Evolutionary conservation across 2,888 invertebrate genomes (phyloP), one percentile per base, ranked within the genome.

Genomic region (Melanostoma mellinum): DNA sequence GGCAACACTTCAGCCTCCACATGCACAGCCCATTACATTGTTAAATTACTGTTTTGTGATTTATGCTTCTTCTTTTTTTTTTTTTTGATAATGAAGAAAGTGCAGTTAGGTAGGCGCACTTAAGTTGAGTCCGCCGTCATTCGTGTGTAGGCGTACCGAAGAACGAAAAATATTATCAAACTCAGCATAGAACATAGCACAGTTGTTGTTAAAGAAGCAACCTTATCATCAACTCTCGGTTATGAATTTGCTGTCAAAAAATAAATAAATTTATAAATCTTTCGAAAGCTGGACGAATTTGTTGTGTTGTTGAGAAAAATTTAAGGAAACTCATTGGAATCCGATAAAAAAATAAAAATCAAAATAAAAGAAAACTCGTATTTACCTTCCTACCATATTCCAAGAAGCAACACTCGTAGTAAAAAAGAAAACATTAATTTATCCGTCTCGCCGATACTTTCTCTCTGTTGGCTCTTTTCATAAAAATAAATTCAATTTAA

Each of bases 221-320:
- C 33, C 52, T 76, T 48, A 71, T 81, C 61, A 42, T 55, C 20
- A 40, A 32, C 53, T 44, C 42, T 20, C 48, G 61, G 52, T 63
- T 58, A 6, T 60, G 69, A 78, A 52, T 50, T 74, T 60, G 5
- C 69, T 74, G 74, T 84, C 82, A 76, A 73, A 9, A 48, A 44
- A 65, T 65, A 78, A 48, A 67, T 8, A 35, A 61, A 76, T 63
- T 72, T 72, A 61, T 52, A 77, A 73, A 77, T 42, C 46, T 82
- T 82, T 82, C 73, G 82, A 77, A 46, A 73, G 77, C 46, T 72
- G 50, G 68, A 69, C 61, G 72, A 82, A 82, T 77, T 82, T 68
- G 72, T 77, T 82, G 81, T 82, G 67, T 77, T 73, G 77, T 77
- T 74, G 53, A 72, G 55, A 68, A 78, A 77, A 78, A 50, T 65